Evolutionary conservation across 2,888 invertebrate genomes (phyloP).

Genomic region (Encarsia formosa): DNA sequence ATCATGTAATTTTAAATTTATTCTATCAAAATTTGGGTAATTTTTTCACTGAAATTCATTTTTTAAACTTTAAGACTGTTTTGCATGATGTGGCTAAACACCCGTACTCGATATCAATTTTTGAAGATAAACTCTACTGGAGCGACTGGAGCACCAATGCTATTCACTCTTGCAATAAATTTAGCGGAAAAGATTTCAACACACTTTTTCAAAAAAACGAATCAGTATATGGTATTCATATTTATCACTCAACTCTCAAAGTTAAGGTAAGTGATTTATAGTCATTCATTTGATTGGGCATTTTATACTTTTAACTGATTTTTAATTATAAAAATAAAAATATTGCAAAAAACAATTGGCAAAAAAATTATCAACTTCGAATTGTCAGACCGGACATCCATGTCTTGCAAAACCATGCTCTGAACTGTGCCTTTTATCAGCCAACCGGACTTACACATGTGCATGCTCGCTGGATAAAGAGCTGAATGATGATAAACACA

Average conservation of each 20-base stretch:
- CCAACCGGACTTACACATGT: conserved; percentile 59
- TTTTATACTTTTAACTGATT: neutral
- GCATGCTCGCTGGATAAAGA: conserved; percentile 73
- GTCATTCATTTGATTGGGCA: neutral
- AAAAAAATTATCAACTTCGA: too few relatives aligned
- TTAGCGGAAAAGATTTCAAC: conserved; percentile 63
- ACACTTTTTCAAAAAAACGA: conserved; percentile 56
- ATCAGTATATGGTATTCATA: conserved; percentile 63
- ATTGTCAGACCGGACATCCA: conserved; percentile 52
- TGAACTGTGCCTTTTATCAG: conserved; percentile 72
- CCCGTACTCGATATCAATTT: conserved; percentile 80
- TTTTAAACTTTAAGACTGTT: conserved; percentile 43
- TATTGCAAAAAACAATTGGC: too few relatives aligned
- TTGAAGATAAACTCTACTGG: conserved; percentile 86
- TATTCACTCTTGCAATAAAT: conserved; percentile 74
- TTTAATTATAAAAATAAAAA: too few relatives aligned
- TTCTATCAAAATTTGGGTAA: too few relatives aligned
- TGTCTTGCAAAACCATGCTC: conserved; percentile 65
- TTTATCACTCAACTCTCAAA: conserved; percentile 70
- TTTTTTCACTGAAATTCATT: too few relatives aligned
- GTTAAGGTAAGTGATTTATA: conserved; percentile 40
- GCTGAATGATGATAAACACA: conserved; percentile 55
- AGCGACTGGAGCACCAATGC: conserved; percentile 79
- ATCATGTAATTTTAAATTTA: neutral
- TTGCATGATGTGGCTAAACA: conserved; percentile 65